Base-by-base conservation (phyloP, 2,888 invertebrate genomes). In the Melanostoma mellinum region DNA sequence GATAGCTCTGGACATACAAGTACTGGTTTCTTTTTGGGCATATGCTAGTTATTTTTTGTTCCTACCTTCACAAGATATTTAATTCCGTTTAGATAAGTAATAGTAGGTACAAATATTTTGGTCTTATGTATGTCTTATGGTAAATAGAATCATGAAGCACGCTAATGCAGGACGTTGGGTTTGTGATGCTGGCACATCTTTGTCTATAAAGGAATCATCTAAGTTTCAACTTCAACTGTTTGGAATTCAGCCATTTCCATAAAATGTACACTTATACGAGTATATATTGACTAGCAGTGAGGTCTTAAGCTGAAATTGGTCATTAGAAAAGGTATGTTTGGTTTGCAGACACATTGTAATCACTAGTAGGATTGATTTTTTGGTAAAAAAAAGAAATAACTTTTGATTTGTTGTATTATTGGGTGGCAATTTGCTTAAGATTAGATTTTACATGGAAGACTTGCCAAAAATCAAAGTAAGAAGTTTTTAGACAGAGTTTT, bases 11-110 rank as follows among this genome's bases (percentile, higher is more conserved):
- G 76, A 55, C 52, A 32, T 71, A 71, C 71, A 63, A 61, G 78
- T 84, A 78, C 82, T 63, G 67, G 84, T 84, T 79, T 84, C 78
- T 65, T 84, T 84, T 84, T 84, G 79, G 84, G 65, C 84, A 84
- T 84, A 79, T 84, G 84, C 74, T 50, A 50, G 84, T 60, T 78
- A 65, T 69, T 78, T 71, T 58, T 68, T 50, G 44, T 61, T 10
- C 56, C 46, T 81, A 74, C 74, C 71, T 74, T 69, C 68, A 77
- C 53, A 44, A 74, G 78, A 65, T 69, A 78, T 84, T 84, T 84
- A 84, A 84, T 84, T 84, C 82, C 78, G 78, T 79, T 79, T 79
- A 74, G 79, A 84, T 74, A 84, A 74, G 79, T 71, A 74, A 79
- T 78, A 79, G 84, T n/a, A n/a, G n/a, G n/a, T 67, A 84, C 10